Evolutionary conservation across 2,888 invertebrate genomes (phyloP).

Genomic region (Congeria kusceri): DNA sequence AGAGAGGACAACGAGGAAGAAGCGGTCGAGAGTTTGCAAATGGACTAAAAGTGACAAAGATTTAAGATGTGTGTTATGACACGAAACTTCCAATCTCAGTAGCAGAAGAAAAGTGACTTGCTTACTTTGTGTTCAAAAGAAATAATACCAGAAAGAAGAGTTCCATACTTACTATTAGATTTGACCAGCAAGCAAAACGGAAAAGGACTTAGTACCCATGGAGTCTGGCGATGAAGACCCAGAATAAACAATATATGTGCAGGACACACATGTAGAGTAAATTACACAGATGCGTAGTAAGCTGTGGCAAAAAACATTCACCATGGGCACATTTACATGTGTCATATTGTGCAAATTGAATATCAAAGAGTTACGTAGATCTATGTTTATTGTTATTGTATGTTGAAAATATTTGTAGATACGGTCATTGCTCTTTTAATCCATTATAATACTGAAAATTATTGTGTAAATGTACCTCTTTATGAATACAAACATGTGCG

Average conservation of each 20-base stretch:
- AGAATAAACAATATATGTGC: conserved; percentile 16
- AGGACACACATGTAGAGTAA: not conserved
- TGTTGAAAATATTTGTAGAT: not conserved
- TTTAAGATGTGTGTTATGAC: conserved; percentile 2
- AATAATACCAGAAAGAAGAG: conserved; percentile 40
- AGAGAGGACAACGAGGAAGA: conserved; percentile 13
- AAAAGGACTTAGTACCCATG: conserved; percentile 34
- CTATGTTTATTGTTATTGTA: not conserved
- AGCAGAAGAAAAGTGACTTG: conserved; percentile 46
- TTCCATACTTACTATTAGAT: conserved; percentile 25
- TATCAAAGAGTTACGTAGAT: too few species aligned
- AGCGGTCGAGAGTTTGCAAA: conserved; percentile 5
- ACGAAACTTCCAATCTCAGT: conserved; percentile 30
- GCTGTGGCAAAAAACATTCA: not conserved
- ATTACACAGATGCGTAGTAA: not conserved
- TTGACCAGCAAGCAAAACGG: conserved; percentile 17
- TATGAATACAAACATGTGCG: not conserved
- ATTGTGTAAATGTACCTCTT: too few species aligned
- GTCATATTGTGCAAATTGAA: not conserved
- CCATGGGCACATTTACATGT: not conserved
- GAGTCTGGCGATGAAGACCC: conserved; percentile 31
- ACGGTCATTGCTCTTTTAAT: not conserved
- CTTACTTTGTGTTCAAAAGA: conserved; percentile 26
- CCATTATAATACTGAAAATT: not conserved
- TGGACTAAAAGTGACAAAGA: conserved; percentile 22